Evolutionary conservation across 2,888 invertebrate genomes (phyloP), one percentile per base, ranked within the genome.

Genomic region (Drosophila acutilabella): DNA sequence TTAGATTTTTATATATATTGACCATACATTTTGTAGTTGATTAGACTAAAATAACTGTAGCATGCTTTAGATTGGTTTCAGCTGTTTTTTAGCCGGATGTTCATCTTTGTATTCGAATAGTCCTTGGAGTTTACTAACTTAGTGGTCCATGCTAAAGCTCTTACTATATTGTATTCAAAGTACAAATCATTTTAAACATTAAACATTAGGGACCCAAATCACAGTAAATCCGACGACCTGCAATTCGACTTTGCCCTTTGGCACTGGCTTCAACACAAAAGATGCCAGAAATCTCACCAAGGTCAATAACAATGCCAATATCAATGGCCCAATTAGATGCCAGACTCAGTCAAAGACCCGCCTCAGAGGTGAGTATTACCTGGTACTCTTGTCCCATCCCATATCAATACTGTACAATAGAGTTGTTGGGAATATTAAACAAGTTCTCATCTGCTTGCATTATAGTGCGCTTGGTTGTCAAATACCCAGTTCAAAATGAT

Each of bases 361-460:
- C 74, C 64, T 74, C 38, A 74, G 45, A 78, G 69, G 75, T 78
- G 75, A 75, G 76, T 75, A 76, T 80, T 52, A 26, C 47, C 41
- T 20, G 38, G 16, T 2, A 5, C 41, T 7, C n/a, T 40, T 40
- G 18, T 20, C 51, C n/a, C 5, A 53, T 41, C 26, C 41, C 26
- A 53, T 38, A 53, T 6, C n/a, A 56, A 16, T 23, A 30, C 4
- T 38, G 30, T 18, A 18, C 3, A 51, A 44, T 23, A 16, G 16
- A 40, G 50, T n/a, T 36, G 26, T 8, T 30, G 30, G 30, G 13
- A n/a, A 3, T 48, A 33, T 33, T 11, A 11, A 48, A 33, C 2
- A 30, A 30, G 13, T 48, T 16, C 13, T 33, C 33, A 33, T 42
- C 18, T 42, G 11, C 7, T 30, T 30, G 30, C 30, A 30, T 8